Base-by-base conservation (phyloP, 2,113 vertebrate species). In the Fulica atra region DNA sequence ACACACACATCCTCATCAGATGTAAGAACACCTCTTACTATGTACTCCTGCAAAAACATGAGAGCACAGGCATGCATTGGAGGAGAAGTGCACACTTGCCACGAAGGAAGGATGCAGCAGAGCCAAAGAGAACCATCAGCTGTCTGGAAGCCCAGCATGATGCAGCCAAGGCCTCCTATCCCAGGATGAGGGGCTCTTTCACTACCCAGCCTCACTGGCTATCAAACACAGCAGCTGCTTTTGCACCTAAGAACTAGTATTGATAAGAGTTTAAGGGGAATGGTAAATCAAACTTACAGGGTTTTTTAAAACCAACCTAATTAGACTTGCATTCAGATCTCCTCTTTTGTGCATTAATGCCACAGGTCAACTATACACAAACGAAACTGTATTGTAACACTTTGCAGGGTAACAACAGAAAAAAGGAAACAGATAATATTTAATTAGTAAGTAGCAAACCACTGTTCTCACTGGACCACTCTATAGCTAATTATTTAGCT, bases 391-490 rank as follows among this genome's bases (percentile, higher is more conserved):
- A 59, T 2, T 13, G 9, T 60, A 68, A 74, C 2, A 2, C 90
- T 85, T 3, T 56, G 7, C 19, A 68, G 20, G 7, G 18, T 10
- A 71, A n/a, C 35, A 86, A 77, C 4, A 24, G 54, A 17, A 35
- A 31, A 63, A 59, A 76, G 9, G 42, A 28, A 16, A 81, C 5
- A 66, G 7, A 14, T 5, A 81, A 36, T 38, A 61, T 61, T 89
- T 86, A 66, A 69, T 80, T 63, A 92, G 48, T 35, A 86, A 86
- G 35, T 20, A 84, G 48, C 28, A 90, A 96, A 95, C 74, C 33
- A 70, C 16, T 68, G n/a, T 20, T 71, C 68, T 86, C 79, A 53
- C 2, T 36, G 18, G 76, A 44, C 2, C 6, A 29, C 35, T 38
- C 25, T 7, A 74, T 91, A 89, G 38, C 44, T 33, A 35, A 88